Percentiles rank a stretch among this genome's conserved stretches.
phyloP scores from a whole-genome alignment of 2,888 invertebrate genomes.

The Hoplodrina blanda region DNA sequence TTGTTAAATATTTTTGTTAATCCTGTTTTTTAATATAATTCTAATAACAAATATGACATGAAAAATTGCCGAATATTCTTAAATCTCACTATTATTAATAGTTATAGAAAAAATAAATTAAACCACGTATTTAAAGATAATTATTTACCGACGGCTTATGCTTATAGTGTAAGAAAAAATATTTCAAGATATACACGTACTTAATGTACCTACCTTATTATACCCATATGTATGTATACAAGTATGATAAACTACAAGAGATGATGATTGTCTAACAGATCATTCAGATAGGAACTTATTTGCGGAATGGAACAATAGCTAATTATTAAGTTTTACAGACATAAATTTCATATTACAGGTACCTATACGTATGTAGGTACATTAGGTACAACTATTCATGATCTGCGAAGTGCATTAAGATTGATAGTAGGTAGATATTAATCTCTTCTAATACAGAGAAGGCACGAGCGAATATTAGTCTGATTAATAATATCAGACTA shows the following conservation, averaged over 20 bases:
- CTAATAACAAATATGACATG: slow-evolving; percentile 11
- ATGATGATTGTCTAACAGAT: slow-evolving; percentile 25
- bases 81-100: not conserved
- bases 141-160: not conserved
- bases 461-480: too few relatives aligned
- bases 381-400: not conserved
- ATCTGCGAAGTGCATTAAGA: not conserved
- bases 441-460: too few relatives aligned
- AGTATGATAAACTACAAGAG: slow-evolving; percentile 36
- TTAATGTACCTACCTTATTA: slow-evolving; percentile 12
- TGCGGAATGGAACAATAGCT: slow-evolving; percentile 35
- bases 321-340: slow-evolving; percentile 30
- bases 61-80: slow-evolving; percentile 3
- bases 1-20: not conserved
- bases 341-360: not conserved
- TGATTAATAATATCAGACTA: too few relatives aligned
- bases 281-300: slow-evolving; percentile 31
- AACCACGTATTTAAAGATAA: slow-evolving; percentile 17
- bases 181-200: not conserved
- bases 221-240: not conserved
- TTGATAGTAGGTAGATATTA: not conserved
- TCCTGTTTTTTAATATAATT: not conserved
- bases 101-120: not conserved
- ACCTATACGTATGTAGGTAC: not conserved
- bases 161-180: slow-evolving; percentile 3